A percentile compares a stretch with the other conserved stretches of the same genome.
Evolutionary conservation across 2,113 vertebrate genomes (phyloP).

Genomic region (Malurus cyaneus): DNA sequence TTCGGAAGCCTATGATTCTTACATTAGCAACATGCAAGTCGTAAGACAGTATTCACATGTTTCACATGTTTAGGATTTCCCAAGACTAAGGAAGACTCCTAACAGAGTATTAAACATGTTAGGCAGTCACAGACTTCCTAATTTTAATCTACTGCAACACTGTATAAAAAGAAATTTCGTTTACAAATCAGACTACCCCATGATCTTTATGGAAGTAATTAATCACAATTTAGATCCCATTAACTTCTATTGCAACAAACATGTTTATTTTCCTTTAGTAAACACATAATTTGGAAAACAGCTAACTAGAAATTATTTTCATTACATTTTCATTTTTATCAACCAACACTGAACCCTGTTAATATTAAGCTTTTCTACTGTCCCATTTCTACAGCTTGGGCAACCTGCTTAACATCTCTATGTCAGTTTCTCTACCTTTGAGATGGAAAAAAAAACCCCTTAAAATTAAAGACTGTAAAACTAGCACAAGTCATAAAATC

Average conservation of each 20-base stretch:
- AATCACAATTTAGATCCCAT: neutral
- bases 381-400: neutral
- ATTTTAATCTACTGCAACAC: neutral
- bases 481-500: neutral
- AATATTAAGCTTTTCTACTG: neutral
- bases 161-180: neutral
- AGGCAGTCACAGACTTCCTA: neutral
- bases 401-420: constrained; percentile 1
- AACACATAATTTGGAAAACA: neutral
- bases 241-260: neutral
- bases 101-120: neutral
- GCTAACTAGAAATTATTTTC: neutral
- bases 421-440: neutral
- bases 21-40: neutral
- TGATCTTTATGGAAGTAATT: neutral
- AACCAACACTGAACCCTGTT: neutral
- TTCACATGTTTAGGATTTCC: neutral
- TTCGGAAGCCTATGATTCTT: neutral
- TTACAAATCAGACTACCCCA: neutral
- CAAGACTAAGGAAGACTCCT: neutral
- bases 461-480: neutral
- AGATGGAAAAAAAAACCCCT: neutral
- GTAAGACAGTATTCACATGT: neutral
- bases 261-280: neutral
- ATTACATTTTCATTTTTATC: neutral